These are phyloP conservation scores for Trileptium ribeirensis DNA, from an alignment of 2,888 invertebrate species.

Conservation along the genomic window DNA sequence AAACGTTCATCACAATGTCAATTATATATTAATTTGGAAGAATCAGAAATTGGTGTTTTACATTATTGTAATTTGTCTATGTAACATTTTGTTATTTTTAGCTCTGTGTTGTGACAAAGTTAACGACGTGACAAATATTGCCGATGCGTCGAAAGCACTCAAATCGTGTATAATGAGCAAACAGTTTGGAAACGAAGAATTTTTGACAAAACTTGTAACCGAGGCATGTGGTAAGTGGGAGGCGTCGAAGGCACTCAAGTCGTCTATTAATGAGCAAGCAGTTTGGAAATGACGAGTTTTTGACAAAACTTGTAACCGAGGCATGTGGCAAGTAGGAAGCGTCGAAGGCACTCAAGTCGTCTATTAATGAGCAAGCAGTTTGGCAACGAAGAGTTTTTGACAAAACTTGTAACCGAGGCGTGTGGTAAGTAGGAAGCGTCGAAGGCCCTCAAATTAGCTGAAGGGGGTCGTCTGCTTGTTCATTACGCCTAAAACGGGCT, in stretches of 20 bases:
- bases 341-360: too few relatives aligned
- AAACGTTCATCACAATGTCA: too few relatives aligned
- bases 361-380: slow-evolving; percentile 99
- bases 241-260: too few relatives aligned
- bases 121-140: slow-evolving; percentile 62
- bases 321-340: slow-evolving; percentile 68
- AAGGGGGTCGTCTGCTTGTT: too few relatives aligned
- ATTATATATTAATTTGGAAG: too few relatives aligned
- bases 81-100: neutral
- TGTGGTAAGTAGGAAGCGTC: slow-evolving; percentile 64
- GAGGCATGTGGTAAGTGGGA: slow-evolving; percentile 69
- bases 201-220: slow-evolving; percentile 73
- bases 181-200: slow-evolving; percentile 93
- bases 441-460: too few relatives aligned
- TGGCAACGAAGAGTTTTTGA: slow-evolving; percentile 87
- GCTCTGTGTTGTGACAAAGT: slow-evolving; percentile 55
- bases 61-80: too few relatives aligned
- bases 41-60: too few relatives aligned
- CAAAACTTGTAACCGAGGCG: slow-evolving; percentile 74
- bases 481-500: too few relatives aligned
- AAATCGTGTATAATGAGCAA: slow-evolving; percentile 86
- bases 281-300: slow-evolving; percentile 88
- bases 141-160: slow-evolving; percentile 65
- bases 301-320: slow-evolving; percentile 73
- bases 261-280: slow-evolving; percentile 99